Percentiles rank a stretch among this genome's conserved stretches.
Conservation (phyloP, 53 echinoderm and acorn worm species). For the Hippasteria phrygiana region DNA sequence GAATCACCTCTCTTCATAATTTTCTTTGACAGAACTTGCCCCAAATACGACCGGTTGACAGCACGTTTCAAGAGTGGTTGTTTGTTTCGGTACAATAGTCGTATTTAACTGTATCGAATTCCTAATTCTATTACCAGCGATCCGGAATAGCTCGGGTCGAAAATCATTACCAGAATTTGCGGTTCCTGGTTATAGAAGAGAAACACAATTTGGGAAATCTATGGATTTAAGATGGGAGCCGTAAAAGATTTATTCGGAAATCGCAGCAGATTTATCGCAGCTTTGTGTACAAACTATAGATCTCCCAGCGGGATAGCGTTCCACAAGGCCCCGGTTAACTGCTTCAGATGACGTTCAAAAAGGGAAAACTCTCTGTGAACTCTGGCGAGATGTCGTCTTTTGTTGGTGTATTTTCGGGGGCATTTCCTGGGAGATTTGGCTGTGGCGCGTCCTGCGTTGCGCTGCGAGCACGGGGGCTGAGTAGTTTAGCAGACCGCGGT, state of each 20-base stretch:
- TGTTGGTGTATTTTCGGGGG: conserved; percentile 52
- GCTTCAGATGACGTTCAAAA: conserved; percentile 20
- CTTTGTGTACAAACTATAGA: conserved; percentile 54
- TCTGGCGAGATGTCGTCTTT: conserved; percentile 46
- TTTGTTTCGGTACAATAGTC: no score
- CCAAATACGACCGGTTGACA: no score
- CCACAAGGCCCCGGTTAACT: conserved; percentile 32
- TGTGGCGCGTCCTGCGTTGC: not conserved
- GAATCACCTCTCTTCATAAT: no score
- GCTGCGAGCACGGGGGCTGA: conserved; percentile 4
- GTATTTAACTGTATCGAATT: not conserved
- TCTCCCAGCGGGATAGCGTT: conserved; percentile 13
- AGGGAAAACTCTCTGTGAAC: conserved; percentile 40
- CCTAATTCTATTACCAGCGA: not conserved
- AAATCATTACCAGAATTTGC: not conserved
- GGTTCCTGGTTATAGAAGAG: not conserved
- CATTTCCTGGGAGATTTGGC: conserved; percentile 29
- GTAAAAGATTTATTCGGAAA: conserved; percentile 45
- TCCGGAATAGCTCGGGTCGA: not conserved
- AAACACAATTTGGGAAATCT: not conserved
- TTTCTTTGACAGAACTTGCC: no score
- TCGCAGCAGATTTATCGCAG: conserved; percentile 38
- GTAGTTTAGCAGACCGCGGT: conserved; percentile 56
- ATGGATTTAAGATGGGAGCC: conserved; percentile 20
- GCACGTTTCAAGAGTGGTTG: no score